phyloP scores from a whole-genome alignment of 2,888 invertebrate genomes.

The Cephus rjabovi region DNA sequence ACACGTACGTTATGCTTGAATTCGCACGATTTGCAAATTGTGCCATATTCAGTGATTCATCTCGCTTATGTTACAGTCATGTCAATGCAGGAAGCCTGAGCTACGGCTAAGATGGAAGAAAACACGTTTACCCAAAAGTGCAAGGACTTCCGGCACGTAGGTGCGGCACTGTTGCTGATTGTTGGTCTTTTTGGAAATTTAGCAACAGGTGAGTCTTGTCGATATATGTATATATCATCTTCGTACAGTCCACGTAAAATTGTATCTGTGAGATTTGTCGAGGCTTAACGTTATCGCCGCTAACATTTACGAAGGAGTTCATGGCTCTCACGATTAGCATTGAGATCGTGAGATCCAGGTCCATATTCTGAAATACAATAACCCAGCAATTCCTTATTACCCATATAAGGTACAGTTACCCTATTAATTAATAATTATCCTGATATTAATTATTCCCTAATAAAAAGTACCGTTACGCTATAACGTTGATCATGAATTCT shows the following conservation, averaged over 20 bases:
- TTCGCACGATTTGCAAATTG: not conserved
- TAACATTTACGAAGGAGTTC: not conserved
- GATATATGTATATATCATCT: too few species aligned
- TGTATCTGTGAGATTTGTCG: not conserved
- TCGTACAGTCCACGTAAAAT: not conserved
- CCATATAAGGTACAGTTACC: constrained; percentile 17
- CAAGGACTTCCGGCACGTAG: not conserved
- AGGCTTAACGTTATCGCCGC: not conserved
- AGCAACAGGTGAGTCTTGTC: not conserved
- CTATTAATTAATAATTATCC: constrained; percentile 16
- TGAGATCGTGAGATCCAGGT: constrained; percentile 59
- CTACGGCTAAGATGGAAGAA: not conserved
- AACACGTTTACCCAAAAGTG: not conserved
- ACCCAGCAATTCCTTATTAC: constrained; percentile 19
- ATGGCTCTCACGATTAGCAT: constrained; percentile 47
- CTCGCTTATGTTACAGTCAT: constrained; percentile 12
- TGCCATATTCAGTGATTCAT: not conserved
- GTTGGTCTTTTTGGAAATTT: not conserved
- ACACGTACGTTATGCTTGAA: not conserved
- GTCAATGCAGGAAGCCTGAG: constrained; percentile 8
- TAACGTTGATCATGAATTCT: not conserved
- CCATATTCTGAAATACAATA: constrained; percentile 22
- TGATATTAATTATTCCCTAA: constrained; percentile 15
- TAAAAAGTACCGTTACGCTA: not conserved
- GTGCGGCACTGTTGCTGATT: not conserved